Evolutionary conservation across 2,113 vertebrate species (phyloP).

Genomic region (Arvicanthis niloticus): DNA sequence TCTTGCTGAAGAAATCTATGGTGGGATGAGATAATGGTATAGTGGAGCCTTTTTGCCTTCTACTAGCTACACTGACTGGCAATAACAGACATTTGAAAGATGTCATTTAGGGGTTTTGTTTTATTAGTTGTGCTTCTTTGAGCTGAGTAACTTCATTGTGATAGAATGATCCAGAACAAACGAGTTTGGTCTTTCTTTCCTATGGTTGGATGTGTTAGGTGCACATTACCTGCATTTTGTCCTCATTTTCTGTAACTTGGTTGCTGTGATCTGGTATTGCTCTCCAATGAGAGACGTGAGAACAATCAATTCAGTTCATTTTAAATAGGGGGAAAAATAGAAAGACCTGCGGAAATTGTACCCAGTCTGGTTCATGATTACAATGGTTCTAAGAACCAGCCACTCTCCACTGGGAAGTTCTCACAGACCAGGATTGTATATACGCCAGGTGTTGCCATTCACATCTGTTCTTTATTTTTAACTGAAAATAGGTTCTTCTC

Average conservation of each 20-base stretch:
- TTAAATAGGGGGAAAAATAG: background rate
- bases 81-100: background rate
- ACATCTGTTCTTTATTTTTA: background rate
- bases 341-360: background rate
- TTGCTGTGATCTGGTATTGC: background rate
- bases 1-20: background rate
- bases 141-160: background rate
- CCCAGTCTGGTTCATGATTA: background rate
- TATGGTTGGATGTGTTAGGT: background rate
- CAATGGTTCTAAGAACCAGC: background rate
- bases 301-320: slow-evolving; percentile 44
- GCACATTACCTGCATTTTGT: slow-evolving; percentile 41
- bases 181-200: slow-evolving; percentile 54
- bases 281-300: background rate
- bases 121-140: slow-evolving; percentile 45
- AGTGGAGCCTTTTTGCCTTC: slow-evolving; percentile 45
- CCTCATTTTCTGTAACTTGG: slow-evolving; percentile 26
- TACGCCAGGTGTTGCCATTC: background rate
- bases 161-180: background rate
- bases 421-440: background rate
- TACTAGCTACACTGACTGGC: background rate
- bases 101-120: background rate
- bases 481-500: background rate
- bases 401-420: background rate
- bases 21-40: background rate